A percentile compares a stretch with the other conserved stretches of the same genome.
Evolutionary conservation across 2,888 invertebrate species (phyloP).

Genomic region (Ligdia adustata): DNA sequence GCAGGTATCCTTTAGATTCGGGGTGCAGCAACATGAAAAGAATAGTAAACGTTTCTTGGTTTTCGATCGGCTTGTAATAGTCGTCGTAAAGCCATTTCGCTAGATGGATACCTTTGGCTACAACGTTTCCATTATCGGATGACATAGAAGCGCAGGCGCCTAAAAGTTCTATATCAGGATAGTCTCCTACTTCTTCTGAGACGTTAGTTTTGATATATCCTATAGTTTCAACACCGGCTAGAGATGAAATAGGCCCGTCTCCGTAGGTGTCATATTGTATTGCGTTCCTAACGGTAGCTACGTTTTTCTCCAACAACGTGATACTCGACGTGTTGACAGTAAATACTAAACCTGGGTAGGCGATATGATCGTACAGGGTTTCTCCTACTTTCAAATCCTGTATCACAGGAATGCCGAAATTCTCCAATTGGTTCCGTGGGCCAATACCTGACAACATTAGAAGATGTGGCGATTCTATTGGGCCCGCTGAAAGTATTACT

Average conservation of each 20-base stretch:
- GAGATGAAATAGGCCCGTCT: constrained; percentile 78
- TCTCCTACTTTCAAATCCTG: constrained; percentile 87
- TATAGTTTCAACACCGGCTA: constrained; percentile 84
- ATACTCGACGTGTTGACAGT: constrained; percentile 71
- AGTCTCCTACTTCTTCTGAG: constrained; percentile 77
- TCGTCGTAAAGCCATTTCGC: constrained; percentile 70
- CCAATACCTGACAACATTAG: constrained; percentile 87
- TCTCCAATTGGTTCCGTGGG: constrained; percentile 83
- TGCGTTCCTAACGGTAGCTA: constrained; percentile 57
- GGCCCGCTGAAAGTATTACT: constrained; percentile 87
- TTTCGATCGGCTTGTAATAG: constrained; percentile 67
- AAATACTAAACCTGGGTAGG: constrained; percentile 84
- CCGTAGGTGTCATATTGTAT: constrained; percentile 67
- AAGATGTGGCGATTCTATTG: constrained; percentile 92
- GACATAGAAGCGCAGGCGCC: constrained; percentile 83
- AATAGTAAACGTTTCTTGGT: constrained; percentile 72
- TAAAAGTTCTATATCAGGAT: constrained; percentile 87
- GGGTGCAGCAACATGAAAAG: constrained; percentile 85
- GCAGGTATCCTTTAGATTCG: constrained; percentile 86
- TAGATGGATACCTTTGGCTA: constrained; percentile 67
- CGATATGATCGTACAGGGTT: constrained; percentile 87
- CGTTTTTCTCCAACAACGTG: constrained; percentile 54
- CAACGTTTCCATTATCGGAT: constrained; percentile 78
- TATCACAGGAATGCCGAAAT: constrained; percentile 84
- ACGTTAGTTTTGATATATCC: constrained; percentile 84